These are phyloP conservation scores for Emydura subglobosa DNA, from an alignment of 2,113 vertebrate genomes.

Conservation along the genomic window DNA sequence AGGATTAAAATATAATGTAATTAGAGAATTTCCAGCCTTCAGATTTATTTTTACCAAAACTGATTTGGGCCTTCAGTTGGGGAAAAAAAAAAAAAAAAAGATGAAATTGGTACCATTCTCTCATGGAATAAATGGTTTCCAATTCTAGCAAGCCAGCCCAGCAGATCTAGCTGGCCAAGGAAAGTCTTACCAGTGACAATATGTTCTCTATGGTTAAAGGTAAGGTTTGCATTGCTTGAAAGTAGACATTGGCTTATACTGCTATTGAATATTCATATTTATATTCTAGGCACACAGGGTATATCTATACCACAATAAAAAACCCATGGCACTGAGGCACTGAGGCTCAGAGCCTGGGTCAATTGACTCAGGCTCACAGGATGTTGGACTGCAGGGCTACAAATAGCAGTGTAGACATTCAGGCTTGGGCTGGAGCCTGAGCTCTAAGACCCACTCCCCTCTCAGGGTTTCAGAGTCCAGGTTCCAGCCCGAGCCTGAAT, in stretches of 20 bases:
- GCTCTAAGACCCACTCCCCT: too few relatives aligned
- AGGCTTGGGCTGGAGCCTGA: too few relatives aligned
- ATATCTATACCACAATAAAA: too few relatives aligned
- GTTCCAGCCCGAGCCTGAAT: neutral
- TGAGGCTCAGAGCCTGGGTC: too few relatives aligned
- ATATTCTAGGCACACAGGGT: too few relatives aligned
- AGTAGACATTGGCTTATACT: too few relatives aligned
- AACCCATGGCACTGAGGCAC: too few relatives aligned
- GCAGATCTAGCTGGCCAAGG: neutral
- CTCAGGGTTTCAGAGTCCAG: neutral
- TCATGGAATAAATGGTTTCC: neutral
- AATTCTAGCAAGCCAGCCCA: neutral
- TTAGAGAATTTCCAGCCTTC: neutral
- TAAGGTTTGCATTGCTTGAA: too few relatives aligned
- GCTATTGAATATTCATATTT: too few relatives aligned
- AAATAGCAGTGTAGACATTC: too few relatives aligned
- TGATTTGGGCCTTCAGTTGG: neutral
- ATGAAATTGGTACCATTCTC: neutral
- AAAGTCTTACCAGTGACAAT: neutral
- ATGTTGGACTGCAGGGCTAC: too few relatives aligned
- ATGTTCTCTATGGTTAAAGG: neutral
- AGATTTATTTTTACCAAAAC: neutral
- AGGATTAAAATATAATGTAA: neutral
- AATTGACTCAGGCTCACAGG: too few relatives aligned
- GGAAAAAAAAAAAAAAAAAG: neutral